Evolutionary conservation across 2,888 invertebrate species (phyloP), one percentile per base, ranked within the genome.

Genomic region (Entomobrya proxima): DNA sequence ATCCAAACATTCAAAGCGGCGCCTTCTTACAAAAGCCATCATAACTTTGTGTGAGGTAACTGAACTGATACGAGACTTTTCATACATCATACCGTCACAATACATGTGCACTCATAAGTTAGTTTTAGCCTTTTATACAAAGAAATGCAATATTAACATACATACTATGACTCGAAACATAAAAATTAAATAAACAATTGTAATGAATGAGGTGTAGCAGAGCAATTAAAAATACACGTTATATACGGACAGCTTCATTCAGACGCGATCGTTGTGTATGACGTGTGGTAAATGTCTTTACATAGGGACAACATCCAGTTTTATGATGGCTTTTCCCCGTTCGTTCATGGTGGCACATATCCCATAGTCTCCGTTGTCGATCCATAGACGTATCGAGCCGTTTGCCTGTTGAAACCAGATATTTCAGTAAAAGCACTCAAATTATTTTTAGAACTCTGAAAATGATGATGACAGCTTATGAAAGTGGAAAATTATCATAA

Each of bases 301-400:
- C 85, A 85, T 85, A 13, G 76, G 78, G 6, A 78, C 76, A 64
- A 88, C 67, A n/a, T 88, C 86, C n/a, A 88, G 52, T 50, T 88
- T 88, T 7, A 88, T 78, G 13, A 88, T 88, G 74, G 88, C 86
- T 40, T 88, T 88, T 15, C 88, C 88, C 21, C 88, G 13, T 24
- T 88, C 88, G 52, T 87, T 88, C 88, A 88, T 88, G 6, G 84
- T 88, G 0, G 69, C 88, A 30, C 78, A 80, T 44, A 87, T 85
- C 44, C 81, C 80, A 44, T 75, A 86, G 50, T 87, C 85, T 11
- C 82, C 81, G 64, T 86, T 83, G 35, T 81, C 77, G 37, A 86
- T 86, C 77, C 83, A 82, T 32, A 87, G 52, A 2, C 86, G 86
- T 32, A 83, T 67, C 13, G 82, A 76, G 47, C 80, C 87, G 61